These are phyloP conservation scores for Bimastos eiseni DNA, from an alignment of 2,888 invertebrate genomes.

Conservation along the genomic window DNA sequence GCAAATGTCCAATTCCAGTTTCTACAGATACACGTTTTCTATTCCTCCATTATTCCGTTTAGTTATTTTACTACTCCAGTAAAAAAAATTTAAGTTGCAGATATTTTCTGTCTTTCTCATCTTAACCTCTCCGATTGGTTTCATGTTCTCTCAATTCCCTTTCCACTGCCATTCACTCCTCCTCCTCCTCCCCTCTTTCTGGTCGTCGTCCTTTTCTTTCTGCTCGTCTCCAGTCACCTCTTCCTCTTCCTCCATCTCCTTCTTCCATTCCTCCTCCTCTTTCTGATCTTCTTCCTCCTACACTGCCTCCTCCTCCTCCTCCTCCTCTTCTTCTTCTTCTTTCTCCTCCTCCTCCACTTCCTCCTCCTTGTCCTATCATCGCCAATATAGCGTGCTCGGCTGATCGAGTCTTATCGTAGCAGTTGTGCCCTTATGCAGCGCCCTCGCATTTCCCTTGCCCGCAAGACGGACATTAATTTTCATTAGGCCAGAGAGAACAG, in stretches of 20 bases:
- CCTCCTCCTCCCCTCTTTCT: background rate
- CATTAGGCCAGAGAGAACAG: constrained; percentile 19
- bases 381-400: constrained; percentile 21
- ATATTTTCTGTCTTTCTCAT: background rate
- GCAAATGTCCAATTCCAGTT: background rate
- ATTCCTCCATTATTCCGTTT: background rate
- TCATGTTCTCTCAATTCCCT: background rate
- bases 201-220: background rate
- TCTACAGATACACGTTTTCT: background rate
- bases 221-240: too few species aligned
- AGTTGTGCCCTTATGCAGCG: constrained; percentile 13
- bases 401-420: constrained; percentile 23
- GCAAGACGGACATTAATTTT: constrained; percentile 25
- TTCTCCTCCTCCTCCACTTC: background rate
- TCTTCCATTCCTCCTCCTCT: background rate
- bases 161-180: background rate
- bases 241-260: background rate
- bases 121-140: background rate
- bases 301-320: background rate
- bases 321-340: background rate
- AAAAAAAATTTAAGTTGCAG: background rate
- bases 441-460: background rate
- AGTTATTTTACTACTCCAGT: background rate
- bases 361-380: constrained; percentile 5
- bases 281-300: background rate